Base-by-base conservation (phyloP, 2,888 invertebrate species). In the Morpho achilles region DNA sequence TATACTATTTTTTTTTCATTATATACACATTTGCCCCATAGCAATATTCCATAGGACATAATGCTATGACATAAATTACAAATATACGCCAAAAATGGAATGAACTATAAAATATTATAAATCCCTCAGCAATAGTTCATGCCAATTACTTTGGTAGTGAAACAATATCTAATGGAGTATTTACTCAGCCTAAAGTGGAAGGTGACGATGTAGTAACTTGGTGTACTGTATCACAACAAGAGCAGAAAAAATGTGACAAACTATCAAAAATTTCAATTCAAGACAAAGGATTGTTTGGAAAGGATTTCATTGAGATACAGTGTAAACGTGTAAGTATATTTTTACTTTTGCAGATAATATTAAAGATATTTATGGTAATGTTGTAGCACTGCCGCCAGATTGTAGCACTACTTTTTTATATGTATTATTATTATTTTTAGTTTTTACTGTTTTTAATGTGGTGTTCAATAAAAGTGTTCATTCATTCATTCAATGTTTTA, bases 211-310 rank as follows among this genome's bases (percentile, higher is more conserved):
- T 80, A 8, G 77, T 94, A 5, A 88, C 92, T 39, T 98, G 98
- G 98, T 99, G 99, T 79, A 96, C 97, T 0, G 94, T 95, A 32
- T 96, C 94, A 52, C 70, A 87, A 40, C 92, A 92, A 8, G 98
- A 98, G 75, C 94, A 95, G 69, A 91, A 91, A 58, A 98, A 99
- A 90, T 99, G 99, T 80, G 84, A 92, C 61, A 95, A 94, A 66
- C 93, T 98, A 65, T 92, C 95, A 0, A 91, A 85, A 64, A 94
- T 95, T 2, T 87, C 95, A 0, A 87, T 93, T 67, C 85, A 93
- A 49, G 95, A 96, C 75, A 92, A 91, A 58, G 92, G 92, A 0
- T 77, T 92, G 40, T 94, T 95, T 73, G 93, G 93, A 52, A 87
- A 91, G 55, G 91, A 92, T 58, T 93, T 92, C 62, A 89, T 95